phyloP scores from a whole-genome alignment of 2,113 vertebrate genomes.

The Corydoras sp. region DNA sequence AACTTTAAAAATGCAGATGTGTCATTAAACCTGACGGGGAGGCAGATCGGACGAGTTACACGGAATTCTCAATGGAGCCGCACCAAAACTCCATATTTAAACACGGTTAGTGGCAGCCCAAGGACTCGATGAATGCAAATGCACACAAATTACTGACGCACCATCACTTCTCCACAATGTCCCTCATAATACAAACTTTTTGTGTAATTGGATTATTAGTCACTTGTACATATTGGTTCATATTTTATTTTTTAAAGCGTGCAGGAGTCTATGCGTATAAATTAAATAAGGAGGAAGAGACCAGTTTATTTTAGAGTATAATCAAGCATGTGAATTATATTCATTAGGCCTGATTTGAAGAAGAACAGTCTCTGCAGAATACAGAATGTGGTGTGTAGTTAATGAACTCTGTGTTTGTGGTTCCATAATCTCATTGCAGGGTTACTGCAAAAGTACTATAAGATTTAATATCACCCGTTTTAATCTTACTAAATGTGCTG shows the following conservation, averaged over 20 bases:
- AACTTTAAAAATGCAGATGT: conserved; percentile 64
- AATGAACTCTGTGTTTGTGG: neutral
- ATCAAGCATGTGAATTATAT: neutral
- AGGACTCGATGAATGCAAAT: conserved; percentile 17
- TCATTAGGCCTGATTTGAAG: conserved; percentile 13
- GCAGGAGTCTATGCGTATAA: neutral
- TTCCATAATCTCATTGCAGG: neutral
- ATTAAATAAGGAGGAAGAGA: neutral
- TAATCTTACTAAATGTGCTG: too few species aligned
- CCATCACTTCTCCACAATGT: neutral
- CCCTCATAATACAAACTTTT: conserved; percentile 3
- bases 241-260: neutral
- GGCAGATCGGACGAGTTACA: conserved; percentile 45
- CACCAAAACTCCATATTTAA: conserved; percentile 40
- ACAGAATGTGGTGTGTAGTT: conserved; percentile 14
- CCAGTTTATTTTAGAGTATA: neutral
- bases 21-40: conserved; percentile 57
- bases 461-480: too few species aligned
- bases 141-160: neutral
- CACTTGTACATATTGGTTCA: neutral
- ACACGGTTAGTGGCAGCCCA: conserved; percentile 16
- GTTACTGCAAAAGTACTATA: neutral
- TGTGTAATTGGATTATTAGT: conserved; percentile 6
- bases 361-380: conserved; percentile 21
- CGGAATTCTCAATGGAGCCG: conserved; percentile 48